These are phyloP conservation scores for Ellobius talpinus DNA, from an alignment of 2,113 vertebrate species.

Conservation along the genomic window DNA sequence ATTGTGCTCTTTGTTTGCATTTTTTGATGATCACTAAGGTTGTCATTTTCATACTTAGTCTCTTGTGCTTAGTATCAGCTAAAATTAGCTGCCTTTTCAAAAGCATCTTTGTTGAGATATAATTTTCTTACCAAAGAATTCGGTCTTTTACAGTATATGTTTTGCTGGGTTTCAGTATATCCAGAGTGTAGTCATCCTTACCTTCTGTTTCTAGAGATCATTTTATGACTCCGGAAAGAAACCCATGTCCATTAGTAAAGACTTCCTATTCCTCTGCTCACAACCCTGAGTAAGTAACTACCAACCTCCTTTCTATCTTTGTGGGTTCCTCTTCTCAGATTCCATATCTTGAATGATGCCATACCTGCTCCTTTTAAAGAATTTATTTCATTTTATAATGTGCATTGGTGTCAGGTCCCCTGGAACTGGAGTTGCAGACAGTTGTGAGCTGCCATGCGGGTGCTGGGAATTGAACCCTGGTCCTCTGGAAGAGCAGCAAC, in stretches of 20 bases:
- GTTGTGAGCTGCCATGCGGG: too few relatives aligned
- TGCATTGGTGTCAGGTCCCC: too few relatives aligned
- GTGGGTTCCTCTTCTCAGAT: slow-evolving; percentile 13
- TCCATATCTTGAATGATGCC: background rate
- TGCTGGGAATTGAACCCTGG: too few relatives aligned
- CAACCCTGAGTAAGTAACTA: background rate
- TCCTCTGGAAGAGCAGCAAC: too few relatives aligned
- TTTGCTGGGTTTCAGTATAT: background rate
- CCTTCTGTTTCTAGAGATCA: background rate
- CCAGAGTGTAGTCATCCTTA: background rate
- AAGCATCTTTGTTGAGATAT: slow-evolving; percentile 21
- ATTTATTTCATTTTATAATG: too few relatives aligned
- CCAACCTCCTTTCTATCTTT: background rate
- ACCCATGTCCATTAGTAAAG: background rate
- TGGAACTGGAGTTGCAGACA: too few relatives aligned
- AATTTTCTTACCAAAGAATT: background rate
- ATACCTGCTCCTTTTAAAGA: background rate
- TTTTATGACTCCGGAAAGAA: slow-evolving; percentile 22
- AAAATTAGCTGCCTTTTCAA: background rate
- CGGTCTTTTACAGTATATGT: background rate
- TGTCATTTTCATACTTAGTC: background rate
- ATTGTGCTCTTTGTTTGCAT: slow-evolving; percentile 24
- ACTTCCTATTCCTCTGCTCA: background rate
- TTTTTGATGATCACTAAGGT: background rate
- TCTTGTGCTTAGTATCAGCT: slow-evolving; percentile 38